These are phyloP conservation scores for Rutilus rutilus DNA, from an alignment of 2,113 vertebrate species.

Conservation along the genomic window DNA sequence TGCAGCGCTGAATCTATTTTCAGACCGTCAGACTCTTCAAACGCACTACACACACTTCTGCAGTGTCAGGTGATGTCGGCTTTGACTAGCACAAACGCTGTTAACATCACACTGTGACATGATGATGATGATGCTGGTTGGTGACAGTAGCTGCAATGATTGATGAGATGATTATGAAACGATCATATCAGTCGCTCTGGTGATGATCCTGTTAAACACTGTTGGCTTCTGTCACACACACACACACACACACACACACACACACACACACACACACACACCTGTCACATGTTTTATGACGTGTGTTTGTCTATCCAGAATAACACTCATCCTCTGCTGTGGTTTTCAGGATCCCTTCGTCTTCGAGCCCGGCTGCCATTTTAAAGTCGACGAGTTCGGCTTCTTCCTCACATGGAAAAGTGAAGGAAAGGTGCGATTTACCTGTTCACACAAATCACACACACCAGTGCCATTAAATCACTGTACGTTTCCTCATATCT, in stretches of 20 bases:
- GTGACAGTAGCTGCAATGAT: too few relatives aligned
- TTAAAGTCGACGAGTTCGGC: conserved; percentile 94
- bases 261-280: neutral
- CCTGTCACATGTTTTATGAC: neutral
- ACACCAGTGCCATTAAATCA: neutral
- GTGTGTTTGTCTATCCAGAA: conserved; percentile 18
- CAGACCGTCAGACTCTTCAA: too few relatives aligned
- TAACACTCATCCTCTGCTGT: conserved; percentile 39
- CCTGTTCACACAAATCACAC: neutral
- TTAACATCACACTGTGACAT: too few relatives aligned
- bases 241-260: neutral
- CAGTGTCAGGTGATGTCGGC: too few relatives aligned
- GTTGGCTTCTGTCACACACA: too few relatives aligned
- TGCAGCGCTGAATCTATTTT: too few relatives aligned
- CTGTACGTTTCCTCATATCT: neutral
- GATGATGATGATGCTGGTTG: too few relatives aligned
- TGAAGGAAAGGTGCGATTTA: conserved; percentile 91
- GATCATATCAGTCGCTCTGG: too few relatives aligned
- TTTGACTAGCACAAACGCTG: too few relatives aligned
- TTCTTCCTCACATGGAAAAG: conserved; percentile 98
- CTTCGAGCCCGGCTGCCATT: conserved; percentile 93
- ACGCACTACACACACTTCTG: too few relatives aligned
- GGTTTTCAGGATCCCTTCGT: conserved; percentile 88
- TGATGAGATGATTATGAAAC: too few relatives aligned
- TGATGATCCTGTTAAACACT: too few relatives aligned